phyloP scores from a whole-genome alignment of 2,888 invertebrate genomes.

The Endomychus coccineus region DNA sequence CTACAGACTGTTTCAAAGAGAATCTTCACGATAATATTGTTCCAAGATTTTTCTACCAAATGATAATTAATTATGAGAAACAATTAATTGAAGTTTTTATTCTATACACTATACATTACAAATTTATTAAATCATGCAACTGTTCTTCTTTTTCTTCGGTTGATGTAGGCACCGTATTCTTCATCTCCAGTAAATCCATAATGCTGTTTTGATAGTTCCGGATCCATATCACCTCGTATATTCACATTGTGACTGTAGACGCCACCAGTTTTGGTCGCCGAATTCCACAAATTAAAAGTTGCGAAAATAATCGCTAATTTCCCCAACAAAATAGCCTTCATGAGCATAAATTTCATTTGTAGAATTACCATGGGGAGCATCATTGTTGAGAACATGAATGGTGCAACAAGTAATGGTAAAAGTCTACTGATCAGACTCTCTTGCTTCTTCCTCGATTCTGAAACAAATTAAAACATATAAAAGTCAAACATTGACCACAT shows the following conservation, averaged over 20 bases:
- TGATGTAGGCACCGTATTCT: constrained; percentile 50
- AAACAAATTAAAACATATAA: constrained; percentile 8
- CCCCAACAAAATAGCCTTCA: constrained; percentile 44
- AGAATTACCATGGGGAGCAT: constrained; percentile 62
- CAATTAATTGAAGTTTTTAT: no score
- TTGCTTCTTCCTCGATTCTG: constrained; percentile 13
- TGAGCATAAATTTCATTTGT: constrained; percentile 62
- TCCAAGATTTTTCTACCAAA: no score
- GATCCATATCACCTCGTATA: constrained; percentile 17
- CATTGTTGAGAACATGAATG: constrained; percentile 61
- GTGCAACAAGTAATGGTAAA: constrained; percentile 47
- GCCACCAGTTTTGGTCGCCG: constrained; percentile 9
- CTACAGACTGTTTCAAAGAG: no score
- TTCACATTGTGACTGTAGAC: constrained; percentile 15
- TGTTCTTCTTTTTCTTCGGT: no score
- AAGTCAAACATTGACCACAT: no score
- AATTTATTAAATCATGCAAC: no score
- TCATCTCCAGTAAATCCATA: constrained; percentile 53
- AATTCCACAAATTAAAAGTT: constrained; percentile 10
- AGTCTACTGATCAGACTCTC: constrained; percentile 9
- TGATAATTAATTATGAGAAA: no score
- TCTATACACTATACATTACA: no score
- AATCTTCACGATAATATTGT: no score
- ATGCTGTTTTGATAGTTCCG: constrained; percentile 38
- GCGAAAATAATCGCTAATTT: constrained; percentile 15